phyloP scores from a whole-genome alignment of 2,797 vertebrate genomes.

The Xerus rutilus region DNA sequence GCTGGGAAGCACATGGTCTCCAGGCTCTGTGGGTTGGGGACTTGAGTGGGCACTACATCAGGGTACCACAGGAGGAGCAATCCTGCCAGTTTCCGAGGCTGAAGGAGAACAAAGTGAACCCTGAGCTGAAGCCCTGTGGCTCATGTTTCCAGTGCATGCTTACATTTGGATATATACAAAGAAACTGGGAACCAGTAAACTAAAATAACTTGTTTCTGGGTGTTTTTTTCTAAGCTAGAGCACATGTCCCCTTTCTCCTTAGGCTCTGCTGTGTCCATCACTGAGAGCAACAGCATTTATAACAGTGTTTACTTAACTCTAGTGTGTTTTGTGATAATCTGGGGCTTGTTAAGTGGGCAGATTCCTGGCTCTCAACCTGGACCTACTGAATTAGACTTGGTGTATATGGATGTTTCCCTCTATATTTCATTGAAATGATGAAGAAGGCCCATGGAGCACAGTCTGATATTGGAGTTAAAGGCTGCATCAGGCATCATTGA shows the following conservation, averaged over 20 bases:
- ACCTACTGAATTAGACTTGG: background rate
- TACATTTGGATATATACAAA: background rate
- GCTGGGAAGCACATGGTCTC: background rate
- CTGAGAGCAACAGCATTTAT: background rate
- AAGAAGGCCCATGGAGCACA: background rate
- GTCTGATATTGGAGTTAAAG: background rate
- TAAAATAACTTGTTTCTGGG: background rate
- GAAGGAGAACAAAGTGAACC: background rate
- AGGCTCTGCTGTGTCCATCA: background rate
- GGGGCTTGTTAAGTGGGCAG: background rate
- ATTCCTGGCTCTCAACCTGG: background rate
- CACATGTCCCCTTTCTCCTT: background rate
- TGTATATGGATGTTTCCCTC: background rate
- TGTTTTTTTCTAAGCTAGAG: background rate
- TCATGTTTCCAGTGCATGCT: background rate
- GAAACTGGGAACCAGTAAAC: background rate
- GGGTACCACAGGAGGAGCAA: background rate
- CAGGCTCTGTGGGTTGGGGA: background rate
- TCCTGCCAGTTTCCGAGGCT: background rate
- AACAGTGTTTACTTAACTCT: background rate
- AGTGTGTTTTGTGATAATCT: background rate
- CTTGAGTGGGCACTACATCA: accelerated
- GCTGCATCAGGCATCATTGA: background rate
- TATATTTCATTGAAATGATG: background rate
- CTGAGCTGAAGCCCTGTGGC: background rate